phyloP scores from a whole-genome alignment of 2,888 invertebrate species.

The Keiferia lycopersicella region DNA sequence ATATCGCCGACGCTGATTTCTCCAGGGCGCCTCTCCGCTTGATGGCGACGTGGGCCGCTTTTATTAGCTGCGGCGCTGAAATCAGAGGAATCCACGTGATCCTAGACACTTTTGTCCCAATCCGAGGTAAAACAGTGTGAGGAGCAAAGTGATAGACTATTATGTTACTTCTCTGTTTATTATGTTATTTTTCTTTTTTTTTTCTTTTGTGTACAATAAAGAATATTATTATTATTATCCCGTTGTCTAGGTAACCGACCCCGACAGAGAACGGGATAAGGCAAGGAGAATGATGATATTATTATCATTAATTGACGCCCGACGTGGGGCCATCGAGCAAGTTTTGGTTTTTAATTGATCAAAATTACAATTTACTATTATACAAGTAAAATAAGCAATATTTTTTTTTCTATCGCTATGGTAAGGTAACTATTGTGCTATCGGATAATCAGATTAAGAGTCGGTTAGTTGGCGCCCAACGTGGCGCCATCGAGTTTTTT shows the following conservation, averaged over 20 bases:
- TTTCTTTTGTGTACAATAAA: too few relatives aligned
- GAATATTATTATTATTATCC: too few relatives aligned
- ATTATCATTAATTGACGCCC: not conserved
- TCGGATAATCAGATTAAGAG: too few relatives aligned
- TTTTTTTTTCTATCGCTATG: too few relatives aligned
- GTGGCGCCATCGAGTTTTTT: not conserved
- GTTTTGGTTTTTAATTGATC: not conserved
- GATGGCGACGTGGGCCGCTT: slow-evolving; percentile 53
- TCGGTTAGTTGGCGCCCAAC: not conserved
- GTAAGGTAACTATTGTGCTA: too few relatives aligned
- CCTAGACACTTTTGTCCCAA: not conserved
- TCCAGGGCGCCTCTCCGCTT: slow-evolving; percentile 62
- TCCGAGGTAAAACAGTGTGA: too few relatives aligned
- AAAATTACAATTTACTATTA: not conserved
- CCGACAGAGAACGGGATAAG: too few relatives aligned
- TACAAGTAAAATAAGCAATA: too few relatives aligned
- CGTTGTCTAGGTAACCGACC: too few relatives aligned
- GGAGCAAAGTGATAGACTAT: too few relatives aligned
- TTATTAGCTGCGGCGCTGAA: slow-evolving; percentile 38
- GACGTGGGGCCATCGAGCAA: not conserved
- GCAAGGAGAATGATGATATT: too few relatives aligned
- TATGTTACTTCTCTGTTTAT: not conserved
- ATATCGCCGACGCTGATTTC: slow-evolving; percentile 67
- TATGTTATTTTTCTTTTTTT: too few relatives aligned
- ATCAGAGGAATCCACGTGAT: not conserved